A percentile compares a stretch with the other conserved stretches of the same genome.
phyloP scores from a whole-genome alignment of 2,113 vertebrate genomes.

The Naja naja region DNA sequence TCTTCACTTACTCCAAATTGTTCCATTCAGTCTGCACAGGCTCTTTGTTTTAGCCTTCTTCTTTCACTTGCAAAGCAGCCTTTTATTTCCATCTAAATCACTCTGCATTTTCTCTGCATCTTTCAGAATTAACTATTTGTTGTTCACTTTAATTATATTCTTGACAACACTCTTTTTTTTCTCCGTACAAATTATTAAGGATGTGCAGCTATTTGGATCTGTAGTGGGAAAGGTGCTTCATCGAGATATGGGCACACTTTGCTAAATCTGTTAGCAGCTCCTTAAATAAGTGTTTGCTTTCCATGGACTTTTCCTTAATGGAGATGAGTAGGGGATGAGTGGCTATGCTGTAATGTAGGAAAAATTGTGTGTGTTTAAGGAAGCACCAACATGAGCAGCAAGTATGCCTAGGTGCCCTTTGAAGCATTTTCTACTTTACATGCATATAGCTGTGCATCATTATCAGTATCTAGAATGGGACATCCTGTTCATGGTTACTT shows the following conservation, averaged over 20 bases:
- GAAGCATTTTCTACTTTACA: neutral
- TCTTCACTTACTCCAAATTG: neutral
- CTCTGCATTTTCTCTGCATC: neutral
- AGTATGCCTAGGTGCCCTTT: neutral
- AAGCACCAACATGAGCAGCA: neutral
- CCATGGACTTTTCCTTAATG: neutral
- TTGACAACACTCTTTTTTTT: neutral
- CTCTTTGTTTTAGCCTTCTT: no score
- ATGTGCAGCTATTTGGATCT: neutral
- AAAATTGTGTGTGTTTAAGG: neutral
- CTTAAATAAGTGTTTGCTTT: neutral
- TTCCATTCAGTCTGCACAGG: neutral
- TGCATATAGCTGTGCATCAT: neutral
- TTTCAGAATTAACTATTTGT: neutral
- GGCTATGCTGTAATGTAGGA: neutral
- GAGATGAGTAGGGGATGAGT: neutral
- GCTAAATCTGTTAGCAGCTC: neutral
- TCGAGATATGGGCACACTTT: neutral
- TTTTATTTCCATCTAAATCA: neutral
- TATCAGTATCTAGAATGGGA: neutral
- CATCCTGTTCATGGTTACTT: neutral
- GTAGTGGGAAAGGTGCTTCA: neutral
- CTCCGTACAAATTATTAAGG: neutral
- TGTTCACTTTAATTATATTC: neutral
- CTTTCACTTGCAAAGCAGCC: neutral